phyloP scores from a whole-genome alignment of 2,888 invertebrate genomes.

The Clanis bilineata region DNA sequence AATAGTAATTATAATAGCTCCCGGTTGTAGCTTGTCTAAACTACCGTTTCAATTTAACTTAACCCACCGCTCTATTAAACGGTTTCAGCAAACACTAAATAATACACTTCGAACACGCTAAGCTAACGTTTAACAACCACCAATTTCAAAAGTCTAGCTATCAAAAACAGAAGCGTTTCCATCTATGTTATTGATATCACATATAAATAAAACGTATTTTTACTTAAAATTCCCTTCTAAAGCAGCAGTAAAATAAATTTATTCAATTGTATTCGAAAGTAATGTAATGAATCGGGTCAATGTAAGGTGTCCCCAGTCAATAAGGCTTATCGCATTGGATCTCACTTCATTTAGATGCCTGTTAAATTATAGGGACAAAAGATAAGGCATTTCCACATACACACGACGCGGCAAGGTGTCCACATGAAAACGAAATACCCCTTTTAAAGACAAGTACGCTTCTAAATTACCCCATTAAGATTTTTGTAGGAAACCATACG shows the following conservation, averaged over 20 bases:
- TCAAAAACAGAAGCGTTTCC: conserved; percentile 26
- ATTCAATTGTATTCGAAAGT: conserved; percentile 59
- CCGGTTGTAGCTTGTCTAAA: conserved; percentile 35
- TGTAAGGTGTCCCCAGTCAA: conserved; percentile 68
- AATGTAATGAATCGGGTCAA: conserved; percentile 64
- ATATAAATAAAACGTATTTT: conserved; percentile 6
- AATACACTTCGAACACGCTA: conserved; percentile 57
- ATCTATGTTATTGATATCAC: conserved; percentile 1
- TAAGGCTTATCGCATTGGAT: conserved; percentile 76
- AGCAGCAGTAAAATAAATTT: conserved; percentile 58
- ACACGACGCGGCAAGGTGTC: conserved; percentile 56
- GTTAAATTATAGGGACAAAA: conserved; percentile 72
- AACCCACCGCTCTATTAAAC: conserved; percentile 52
- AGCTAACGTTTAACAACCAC: conserved; percentile 42
- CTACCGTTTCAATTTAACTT: conserved; percentile 65
- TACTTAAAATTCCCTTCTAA: conserved; percentile 39
- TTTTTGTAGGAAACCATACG: conserved; percentile 23
- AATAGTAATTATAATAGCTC: conserved; percentile 30
- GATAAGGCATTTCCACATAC: conserved; percentile 72
- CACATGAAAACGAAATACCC: conserved; percentile 52
- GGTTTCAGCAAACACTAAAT: conserved; percentile 62
- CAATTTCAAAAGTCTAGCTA: conserved; percentile 45
- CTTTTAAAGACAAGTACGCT: conserved; percentile 56
- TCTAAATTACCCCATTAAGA: conserved; percentile 70
- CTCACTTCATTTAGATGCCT: conserved; percentile 76